These are phyloP conservation scores for Aphelenchoides besseyi DNA, from an alignment of 1,140 invertebrate species.

Conservation along the genomic window DNA sequence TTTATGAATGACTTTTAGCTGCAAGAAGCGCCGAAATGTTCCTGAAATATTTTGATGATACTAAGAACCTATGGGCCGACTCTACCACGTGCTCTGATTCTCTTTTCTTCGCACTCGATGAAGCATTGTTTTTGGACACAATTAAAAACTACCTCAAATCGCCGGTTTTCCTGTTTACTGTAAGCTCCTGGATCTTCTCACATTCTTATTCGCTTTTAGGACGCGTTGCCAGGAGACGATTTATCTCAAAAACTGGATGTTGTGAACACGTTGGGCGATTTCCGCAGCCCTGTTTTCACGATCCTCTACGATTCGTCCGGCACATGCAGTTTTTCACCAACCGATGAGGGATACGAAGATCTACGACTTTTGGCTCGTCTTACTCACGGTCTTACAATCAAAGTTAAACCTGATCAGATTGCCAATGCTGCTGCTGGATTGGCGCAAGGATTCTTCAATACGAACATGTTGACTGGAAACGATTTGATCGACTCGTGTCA, in stretches of 20 bases:
- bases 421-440: neutral
- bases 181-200: too few species aligned
- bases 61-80: constrained; percentile 2
- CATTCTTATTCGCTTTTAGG: too few species aligned
- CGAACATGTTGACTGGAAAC: neutral
- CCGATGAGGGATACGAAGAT: neutral
- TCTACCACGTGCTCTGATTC: neutral
- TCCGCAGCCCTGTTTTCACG: neutral
- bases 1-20: too few species aligned
- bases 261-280: neutral
- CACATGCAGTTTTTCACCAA: neutral
- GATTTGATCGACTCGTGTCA: constrained; percentile 20
- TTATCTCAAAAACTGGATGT: neutral
- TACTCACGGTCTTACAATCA: neutral
- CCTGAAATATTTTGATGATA: neutral
- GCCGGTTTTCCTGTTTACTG: constrained; percentile 1
- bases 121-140: neutral
- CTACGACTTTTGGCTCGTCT: neutral
- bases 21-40: neutral
- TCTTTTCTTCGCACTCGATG: neutral
- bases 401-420: neutral
- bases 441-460: neutral
- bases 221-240: neutral
- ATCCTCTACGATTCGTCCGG: constrained; percentile 1
- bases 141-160: constrained; percentile 2